Percentiles rank a stretch among this genome's conserved stretches.
Evolutionary conservation across 2,888 invertebrate species (phyloP).

Genomic region (Hofmannophila pseudospretella): DNA sequence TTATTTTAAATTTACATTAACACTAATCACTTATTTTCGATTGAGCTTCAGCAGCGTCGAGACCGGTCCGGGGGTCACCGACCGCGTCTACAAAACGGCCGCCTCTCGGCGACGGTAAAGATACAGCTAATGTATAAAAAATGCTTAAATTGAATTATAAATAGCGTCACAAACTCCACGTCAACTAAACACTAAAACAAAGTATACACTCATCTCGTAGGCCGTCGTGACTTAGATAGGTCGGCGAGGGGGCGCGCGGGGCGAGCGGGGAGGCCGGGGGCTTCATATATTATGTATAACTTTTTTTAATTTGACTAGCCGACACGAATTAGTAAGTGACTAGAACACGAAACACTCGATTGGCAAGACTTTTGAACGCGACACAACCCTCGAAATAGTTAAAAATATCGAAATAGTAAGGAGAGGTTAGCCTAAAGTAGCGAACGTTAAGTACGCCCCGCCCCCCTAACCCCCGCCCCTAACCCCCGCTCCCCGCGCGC

Average conservation of each 20-base stretch:
- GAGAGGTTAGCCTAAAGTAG: background rate
- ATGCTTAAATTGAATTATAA: conserved; percentile 60
- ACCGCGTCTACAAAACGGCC: conserved; percentile 20
- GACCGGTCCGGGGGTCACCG: background rate
- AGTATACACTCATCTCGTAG: conserved; percentile 56
- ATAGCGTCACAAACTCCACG: conserved; percentile 42
- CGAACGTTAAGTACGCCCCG: background rate
- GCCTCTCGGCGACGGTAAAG: conserved; percentile 19
- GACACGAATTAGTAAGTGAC: conserved; percentile 70
- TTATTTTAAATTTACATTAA: too few species aligned
- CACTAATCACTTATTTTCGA: background rate
- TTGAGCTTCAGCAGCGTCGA: background rate
- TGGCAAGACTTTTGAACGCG: conserved; percentile 59
- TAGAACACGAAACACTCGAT: conserved; percentile 66
- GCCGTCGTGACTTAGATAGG: conserved; percentile 33
- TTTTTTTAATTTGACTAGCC: conserved; percentile 74
- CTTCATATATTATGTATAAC: too few species aligned
- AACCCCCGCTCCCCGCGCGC: conserved; percentile 15
- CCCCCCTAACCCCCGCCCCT: too few species aligned
- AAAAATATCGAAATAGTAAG: conserved; percentile 1
- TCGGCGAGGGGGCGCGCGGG: conserved; percentile 14
- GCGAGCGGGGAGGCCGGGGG: conserved; percentile 18
- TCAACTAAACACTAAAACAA: conserved; percentile 45
- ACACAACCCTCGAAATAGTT: conserved; percentile 17
- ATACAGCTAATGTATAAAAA: conserved; percentile 36